Conservation (phyloP, 2,113 vertebrate species). For the Nymphicus hollandicus region DNA sequence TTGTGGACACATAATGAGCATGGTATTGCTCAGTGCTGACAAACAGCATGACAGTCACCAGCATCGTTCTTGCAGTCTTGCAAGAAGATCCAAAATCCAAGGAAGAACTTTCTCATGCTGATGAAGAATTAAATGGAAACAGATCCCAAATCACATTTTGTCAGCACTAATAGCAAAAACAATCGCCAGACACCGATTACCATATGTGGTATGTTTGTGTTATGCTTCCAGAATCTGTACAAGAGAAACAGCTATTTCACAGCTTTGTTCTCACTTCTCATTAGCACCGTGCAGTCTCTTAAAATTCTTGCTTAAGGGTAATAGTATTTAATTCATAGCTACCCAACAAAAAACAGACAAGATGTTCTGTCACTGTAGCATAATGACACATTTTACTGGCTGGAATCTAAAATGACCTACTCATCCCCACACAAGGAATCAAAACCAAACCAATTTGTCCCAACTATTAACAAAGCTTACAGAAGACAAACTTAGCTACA, state of each 20-base stretch:
- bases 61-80: conserved; percentile 77
- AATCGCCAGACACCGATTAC: conserved; percentile 15
- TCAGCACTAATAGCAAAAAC: background rate
- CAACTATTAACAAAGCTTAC: background rate
- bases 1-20: conserved; percentile 75
- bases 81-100: conserved; percentile 78
- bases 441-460: background rate
- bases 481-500: background rate
- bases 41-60: conserved; percentile 77
- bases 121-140: conserved; percentile 52
- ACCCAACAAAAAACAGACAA: background rate
- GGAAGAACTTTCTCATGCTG: conserved; percentile 76
- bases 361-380: background rate
- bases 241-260: conserved; percentile 9
- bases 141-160: background rate
- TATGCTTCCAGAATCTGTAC: background rate
- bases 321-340: background rate
- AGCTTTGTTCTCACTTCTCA: conserved; percentile 25
- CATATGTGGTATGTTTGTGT: background rate
- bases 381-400: background rate
- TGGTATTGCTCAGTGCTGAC: conserved; percentile 79
- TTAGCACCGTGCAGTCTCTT: background rate
- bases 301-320: background rate
- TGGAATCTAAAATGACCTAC: background rate
- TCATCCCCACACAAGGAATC: background rate